Evolutionary conservation across 1,140 invertebrate genomes (phyloP).

Genomic region (Drosophila nebulosa): DNA sequence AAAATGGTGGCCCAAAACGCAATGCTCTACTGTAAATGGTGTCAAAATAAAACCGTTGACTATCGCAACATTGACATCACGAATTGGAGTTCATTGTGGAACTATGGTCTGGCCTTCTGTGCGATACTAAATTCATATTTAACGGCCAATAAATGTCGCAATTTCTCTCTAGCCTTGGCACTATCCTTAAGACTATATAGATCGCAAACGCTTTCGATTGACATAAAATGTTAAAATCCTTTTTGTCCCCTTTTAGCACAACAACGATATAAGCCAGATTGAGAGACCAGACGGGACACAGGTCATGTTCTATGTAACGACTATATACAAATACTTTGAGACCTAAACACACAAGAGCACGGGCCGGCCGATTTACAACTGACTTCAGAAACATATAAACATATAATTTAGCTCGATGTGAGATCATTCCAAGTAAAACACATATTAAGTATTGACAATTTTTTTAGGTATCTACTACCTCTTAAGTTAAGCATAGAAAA

Average conservation of each 20-base stretch:
- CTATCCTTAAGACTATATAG: slow-evolving; percentile 88
- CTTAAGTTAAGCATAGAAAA: too few species aligned
- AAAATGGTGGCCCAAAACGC: slow-evolving; percentile 95
- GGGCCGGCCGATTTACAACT: background rate
- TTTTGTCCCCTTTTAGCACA: slow-evolving; percentile 86
- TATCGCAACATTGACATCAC: slow-evolving; percentile 96
- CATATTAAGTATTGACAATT: too few species aligned
- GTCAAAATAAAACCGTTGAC: slow-evolving; percentile 94
- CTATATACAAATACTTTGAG: slow-evolving; percentile 94
- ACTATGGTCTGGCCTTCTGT: slow-evolving; percentile 94
- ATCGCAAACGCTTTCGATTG: too few species aligned
- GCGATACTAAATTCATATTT: slow-evolving; percentile 94
- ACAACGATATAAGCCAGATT: slow-evolving; percentile 95
- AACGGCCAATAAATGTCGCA: slow-evolving; percentile 91
- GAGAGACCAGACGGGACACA: slow-evolving; percentile 97
- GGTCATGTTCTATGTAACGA: slow-evolving; percentile 96
- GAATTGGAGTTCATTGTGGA: slow-evolving; percentile 96
- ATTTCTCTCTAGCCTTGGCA: slow-evolving; percentile 93
- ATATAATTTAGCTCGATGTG: too few species aligned
- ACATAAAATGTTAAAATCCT: slow-evolving; percentile 27
- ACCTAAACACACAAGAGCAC: slow-evolving; percentile 80
- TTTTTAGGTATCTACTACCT: too few species aligned
- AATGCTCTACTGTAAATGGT: slow-evolving; percentile 98
- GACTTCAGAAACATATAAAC: too few species aligned
- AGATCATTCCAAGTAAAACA: too few species aligned